Base-by-base conservation (phyloP, 2,888 invertebrate genomes). In the Vandiemenella viatica region DNA sequence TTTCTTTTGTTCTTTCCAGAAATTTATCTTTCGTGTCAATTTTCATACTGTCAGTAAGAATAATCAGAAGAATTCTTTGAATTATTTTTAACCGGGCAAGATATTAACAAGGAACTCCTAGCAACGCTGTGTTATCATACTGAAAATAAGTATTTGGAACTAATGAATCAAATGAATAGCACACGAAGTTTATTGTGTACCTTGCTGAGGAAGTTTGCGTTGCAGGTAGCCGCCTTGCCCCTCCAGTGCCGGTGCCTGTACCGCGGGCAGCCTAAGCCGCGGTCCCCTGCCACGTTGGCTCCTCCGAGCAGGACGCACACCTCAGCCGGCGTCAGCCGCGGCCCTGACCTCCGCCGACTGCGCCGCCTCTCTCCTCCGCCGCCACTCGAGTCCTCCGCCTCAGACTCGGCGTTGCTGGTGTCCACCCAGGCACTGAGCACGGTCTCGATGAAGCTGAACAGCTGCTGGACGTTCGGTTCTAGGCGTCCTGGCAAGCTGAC, bases 141-240 rank as follows among this genome's bases (percentile, higher is more conserved):
- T n/a, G n/a, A n/a, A n/a, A n/a, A n/a, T n/a, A n/a, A n/a, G n/a
- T n/a, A n/a, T n/a, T n/a, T n/a, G n/a, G n/a, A n/a, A n/a, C n/a
- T n/a, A n/a, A n/a, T n/a, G n/a, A n/a, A n/a, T n/a, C n/a, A n/a
- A n/a, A n/a, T n/a, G n/a, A n/a, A n/a, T n/a, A n/a, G n/a, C n/a
- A n/a, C n/a, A n/a, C n/a, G n/a, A n/a, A n/a, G n/a, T n/a, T n/a
- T n/a, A n/a, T n/a, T n/a, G 4, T 32, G 32, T 52, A 90, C 89
- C 85, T 88, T 89, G 68, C 82, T 77, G 53, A 90, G 75, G 70
- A 91, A 90, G 60, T 81, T 73, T 67, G 88, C 87, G 65, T 90
- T 90, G 72, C 90, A 91, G 60, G 83, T 82, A 65, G 85, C 85
- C 49, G 87, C 83, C 38, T 86, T 82, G 54, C 84, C 80, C 61